Conservation (phyloP, 2,797 vertebrate genomes). For the Acanthurus tractus region DNA sequence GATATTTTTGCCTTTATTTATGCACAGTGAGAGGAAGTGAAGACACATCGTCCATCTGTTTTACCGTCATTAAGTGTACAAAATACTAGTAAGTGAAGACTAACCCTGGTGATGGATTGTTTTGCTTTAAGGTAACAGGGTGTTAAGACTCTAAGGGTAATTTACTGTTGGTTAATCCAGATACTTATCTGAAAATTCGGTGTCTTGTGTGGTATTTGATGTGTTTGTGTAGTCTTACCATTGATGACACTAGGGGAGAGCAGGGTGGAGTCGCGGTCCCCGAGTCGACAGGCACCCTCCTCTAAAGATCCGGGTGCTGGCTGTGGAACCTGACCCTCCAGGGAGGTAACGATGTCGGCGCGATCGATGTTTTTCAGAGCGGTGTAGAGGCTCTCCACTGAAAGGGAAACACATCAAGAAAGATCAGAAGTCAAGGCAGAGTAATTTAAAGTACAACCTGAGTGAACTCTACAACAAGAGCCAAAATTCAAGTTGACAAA, state of each 20-base stretch:
- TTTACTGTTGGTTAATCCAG: not conserved
- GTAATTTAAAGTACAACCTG: not conserved
- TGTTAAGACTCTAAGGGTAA: not conserved
- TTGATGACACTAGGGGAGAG: slow-evolving; percentile 93
- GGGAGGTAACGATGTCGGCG: slow-evolving; percentile 90
- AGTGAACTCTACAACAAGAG: not conserved
- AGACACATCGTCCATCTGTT: too few relatives aligned
- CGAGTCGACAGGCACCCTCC: slow-evolving; percentile 86
- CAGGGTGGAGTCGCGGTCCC: slow-evolving; percentile 88
- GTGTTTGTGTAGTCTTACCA: slow-evolving; percentile 87
- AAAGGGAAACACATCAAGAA: not conserved
- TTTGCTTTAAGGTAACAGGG: not conserved
- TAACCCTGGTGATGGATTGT: not conserved
- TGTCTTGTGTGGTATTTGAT: slow-evolving; percentile 5
- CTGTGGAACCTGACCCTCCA: slow-evolving; percentile 89
- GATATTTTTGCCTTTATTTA: too few relatives aligned
- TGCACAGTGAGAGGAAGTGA: too few relatives aligned
- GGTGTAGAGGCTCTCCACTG: slow-evolving; percentile 92
- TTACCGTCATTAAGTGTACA: too few relatives aligned
- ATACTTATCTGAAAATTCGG: not conserved
- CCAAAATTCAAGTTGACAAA: too few relatives aligned
- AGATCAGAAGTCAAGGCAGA: not conserved
- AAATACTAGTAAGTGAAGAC: too few relatives aligned
- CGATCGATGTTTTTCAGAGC: slow-evolving; percentile 95
- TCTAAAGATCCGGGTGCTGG: slow-evolving; percentile 80